Evolutionary conservation across 2,888 invertebrate genomes (phyloP).

Genomic region (Tenodera sinensis): DNA sequence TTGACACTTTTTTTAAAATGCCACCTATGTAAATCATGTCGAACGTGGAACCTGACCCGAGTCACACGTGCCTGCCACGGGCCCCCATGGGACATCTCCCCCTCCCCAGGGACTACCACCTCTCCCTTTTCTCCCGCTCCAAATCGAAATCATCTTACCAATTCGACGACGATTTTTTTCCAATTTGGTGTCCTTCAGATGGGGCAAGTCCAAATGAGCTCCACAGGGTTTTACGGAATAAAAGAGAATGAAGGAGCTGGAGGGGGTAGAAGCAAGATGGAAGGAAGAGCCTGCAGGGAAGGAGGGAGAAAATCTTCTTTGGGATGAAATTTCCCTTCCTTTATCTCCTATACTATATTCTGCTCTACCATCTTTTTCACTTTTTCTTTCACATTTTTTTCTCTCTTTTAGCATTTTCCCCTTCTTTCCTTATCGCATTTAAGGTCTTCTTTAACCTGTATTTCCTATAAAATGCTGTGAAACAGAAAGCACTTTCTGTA

Average conservation of each 20-base stretch:
- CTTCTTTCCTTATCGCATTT: neutral
- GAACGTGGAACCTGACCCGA: neutral
- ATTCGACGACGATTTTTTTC: constrained; percentile 31
- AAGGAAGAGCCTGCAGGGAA: neutral
- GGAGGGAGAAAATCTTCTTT: neutral
- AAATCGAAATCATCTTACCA: constrained; percentile 33
- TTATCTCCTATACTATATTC: neutral
- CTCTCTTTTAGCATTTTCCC: neutral
- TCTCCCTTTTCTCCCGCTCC: constrained; percentile 20
- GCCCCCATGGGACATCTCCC: neutral
- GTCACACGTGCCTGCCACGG: neutral
- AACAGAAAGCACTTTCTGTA: neutral
- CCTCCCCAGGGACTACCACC: neutral
- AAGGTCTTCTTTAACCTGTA: neutral
- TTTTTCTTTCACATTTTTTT: neutral
- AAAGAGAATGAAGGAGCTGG: neutral
- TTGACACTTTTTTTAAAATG: neutral
- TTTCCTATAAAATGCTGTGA: neutral
- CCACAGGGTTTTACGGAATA: constrained; percentile 27
- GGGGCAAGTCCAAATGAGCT: constrained; percentile 31
- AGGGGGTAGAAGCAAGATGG: neutral
- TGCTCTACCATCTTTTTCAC: neutral
- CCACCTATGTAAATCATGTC: neutral
- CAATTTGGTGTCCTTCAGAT: constrained; percentile 28
- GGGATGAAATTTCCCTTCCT: neutral